phyloP scores from a whole-genome alignment of 2,888 invertebrate genomes.

The Apodemia zela region DNA sequence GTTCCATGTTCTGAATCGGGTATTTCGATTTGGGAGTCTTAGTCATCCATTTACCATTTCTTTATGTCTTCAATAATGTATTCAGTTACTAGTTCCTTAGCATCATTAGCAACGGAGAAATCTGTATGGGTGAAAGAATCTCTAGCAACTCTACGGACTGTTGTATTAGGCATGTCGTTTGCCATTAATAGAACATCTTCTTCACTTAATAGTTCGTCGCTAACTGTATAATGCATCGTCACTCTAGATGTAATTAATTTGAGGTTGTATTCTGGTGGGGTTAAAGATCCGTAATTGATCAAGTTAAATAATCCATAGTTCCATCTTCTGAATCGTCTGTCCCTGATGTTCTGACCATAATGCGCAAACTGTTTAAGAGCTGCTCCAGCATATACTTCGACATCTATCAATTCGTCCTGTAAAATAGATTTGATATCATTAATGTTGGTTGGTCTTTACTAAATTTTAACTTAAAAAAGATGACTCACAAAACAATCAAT shows the following conservation, averaged over 20 bases:
- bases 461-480: too few species aligned
- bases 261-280: constrained; percentile 50
- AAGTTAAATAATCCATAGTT: constrained; percentile 44
- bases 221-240: constrained; percentile 54
- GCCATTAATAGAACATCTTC: constrained; percentile 54
- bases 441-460: neutral
- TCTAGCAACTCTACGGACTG: constrained; percentile 46
- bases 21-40: neutral
- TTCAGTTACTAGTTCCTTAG: constrained; percentile 46
- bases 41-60: constrained; percentile 19
- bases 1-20: constrained; percentile 4
- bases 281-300: constrained; percentile 38
- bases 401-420: constrained; percentile 17
- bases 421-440: neutral
- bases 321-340: constrained; percentile 50
- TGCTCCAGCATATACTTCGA: constrained; percentile 39
- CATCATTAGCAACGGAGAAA: constrained; percentile 45
- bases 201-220: constrained; percentile 47
- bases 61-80: constrained; percentile 33
- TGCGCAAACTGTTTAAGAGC: constrained; percentile 56
- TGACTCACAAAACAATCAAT: too few species aligned
- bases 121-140: constrained; percentile 50
- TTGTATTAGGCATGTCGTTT: constrained; percentile 46
- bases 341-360: constrained; percentile 57
- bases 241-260: constrained; percentile 44